Conservation (phyloP, 2,888 invertebrate genomes). For the Lutraria lutraria region DNA sequence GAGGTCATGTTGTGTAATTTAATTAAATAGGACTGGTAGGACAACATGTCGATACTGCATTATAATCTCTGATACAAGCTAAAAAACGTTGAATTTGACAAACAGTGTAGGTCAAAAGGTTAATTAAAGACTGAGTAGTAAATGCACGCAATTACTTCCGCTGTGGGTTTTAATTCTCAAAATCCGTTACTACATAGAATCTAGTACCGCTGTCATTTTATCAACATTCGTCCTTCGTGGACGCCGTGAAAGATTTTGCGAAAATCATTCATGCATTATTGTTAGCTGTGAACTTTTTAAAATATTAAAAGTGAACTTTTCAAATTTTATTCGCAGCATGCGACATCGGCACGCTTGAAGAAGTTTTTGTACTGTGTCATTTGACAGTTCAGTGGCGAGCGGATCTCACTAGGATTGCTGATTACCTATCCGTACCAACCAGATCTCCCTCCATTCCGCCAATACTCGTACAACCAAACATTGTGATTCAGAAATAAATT, state of each 20-base stretch:
- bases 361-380: too few relatives aligned
- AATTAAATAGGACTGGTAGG: background rate
- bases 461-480: too few relatives aligned
- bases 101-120: background rate
- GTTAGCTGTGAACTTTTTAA: too few relatives aligned
- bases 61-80: background rate
- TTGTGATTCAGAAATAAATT: too few relatives aligned
- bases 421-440: too few relatives aligned
- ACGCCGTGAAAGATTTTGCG: background rate
- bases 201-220: background rate
- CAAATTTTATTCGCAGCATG: too few relatives aligned
- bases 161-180: background rate
- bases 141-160: background rate
- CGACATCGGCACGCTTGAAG: too few relatives aligned
- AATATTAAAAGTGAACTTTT: too few relatives aligned
- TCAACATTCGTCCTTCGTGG: background rate
- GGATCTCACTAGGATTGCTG: too few relatives aligned
- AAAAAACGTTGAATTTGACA: background rate
- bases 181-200: background rate
- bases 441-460: too few relatives aligned
- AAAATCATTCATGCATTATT: background rate
- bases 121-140: background rate
- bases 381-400: too few relatives aligned
- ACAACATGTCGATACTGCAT: background rate
- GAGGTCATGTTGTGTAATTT: background rate